A percentile compares a stretch with the other conserved stretches of the same genome.
These are phyloP conservation scores for Meganola albula DNA, from an alignment of 2,888 invertebrate genomes.

Conservation along the genomic window DNA sequence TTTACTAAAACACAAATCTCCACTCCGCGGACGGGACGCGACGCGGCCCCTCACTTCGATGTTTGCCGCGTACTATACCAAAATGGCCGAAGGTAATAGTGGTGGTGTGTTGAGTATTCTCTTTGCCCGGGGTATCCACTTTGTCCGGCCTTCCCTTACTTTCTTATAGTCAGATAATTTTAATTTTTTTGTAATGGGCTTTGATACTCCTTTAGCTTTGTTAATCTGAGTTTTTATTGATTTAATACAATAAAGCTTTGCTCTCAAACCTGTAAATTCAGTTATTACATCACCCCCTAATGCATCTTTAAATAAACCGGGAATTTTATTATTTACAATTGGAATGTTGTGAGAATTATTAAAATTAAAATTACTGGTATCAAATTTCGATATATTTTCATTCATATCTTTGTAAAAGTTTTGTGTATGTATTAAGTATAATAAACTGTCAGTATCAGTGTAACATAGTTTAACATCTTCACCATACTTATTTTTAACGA, in stretches of 20 bases:
- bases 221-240: neutral
- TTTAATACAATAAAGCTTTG: neutral
- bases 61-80: too few relatives aligned
- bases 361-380: neutral
- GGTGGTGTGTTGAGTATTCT: too few relatives aligned
- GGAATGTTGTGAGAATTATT: neutral
- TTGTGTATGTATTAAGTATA: neutral
- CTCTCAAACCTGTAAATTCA: constrained; percentile 1
- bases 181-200: neutral
- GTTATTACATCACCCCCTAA: neutral
- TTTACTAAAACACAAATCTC: too few relatives aligned
- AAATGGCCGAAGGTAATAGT: too few relatives aligned
- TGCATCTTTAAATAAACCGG: neutral
- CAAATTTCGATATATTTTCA: neutral
- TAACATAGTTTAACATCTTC: neutral
- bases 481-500: constrained; percentile 2
- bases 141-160: too few relatives aligned
- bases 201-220: constrained; percentile 2
- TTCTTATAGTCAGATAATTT: neutral
- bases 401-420: constrained; percentile 2
- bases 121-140: too few relatives aligned
- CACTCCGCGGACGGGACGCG: too few relatives aligned
- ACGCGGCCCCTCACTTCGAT: too few relatives aligned
- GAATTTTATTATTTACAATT: neutral
- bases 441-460: too few relatives aligned